A percentile compares a stretch with the other conserved stretches of the same genome.
Evolutionary conservation across 2,797 vertebrate species (phyloP).

Genomic region (Micrastur ruficollis): DNA sequence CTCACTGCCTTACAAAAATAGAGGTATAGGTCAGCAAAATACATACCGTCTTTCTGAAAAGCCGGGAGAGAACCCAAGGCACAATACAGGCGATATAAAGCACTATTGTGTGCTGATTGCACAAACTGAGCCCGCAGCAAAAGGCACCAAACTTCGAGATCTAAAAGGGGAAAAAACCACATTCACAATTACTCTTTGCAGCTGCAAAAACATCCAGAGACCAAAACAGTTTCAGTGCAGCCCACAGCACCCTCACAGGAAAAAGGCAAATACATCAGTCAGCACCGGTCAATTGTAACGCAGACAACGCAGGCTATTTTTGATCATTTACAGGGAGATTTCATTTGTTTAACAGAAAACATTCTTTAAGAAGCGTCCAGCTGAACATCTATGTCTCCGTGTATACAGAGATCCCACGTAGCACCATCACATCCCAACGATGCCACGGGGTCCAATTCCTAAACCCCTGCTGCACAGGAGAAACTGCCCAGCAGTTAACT

Average conservation of each 20-base stretch:
- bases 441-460: rapidly evolving
- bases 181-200: neutral
- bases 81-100: constrained; percentile 84
- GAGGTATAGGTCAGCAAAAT: neutral
- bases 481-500: neutral
- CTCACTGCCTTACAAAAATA: neutral
- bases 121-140: constrained; percentile 90
- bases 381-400: neutral
- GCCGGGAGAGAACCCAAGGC: constrained; percentile 86
- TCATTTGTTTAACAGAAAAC: neutral
- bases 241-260: neutral
- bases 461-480: neutral
- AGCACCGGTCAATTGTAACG: rapidly evolving
- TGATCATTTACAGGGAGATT: neutral
- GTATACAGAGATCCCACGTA: neutral
- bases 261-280: neutral
- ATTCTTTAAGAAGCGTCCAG: neutral
- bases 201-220: neutral
- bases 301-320: neutral
- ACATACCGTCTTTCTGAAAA: constrained; percentile 81
- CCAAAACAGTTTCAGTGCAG: neutral
- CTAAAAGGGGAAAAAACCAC: constrained; percentile 66
- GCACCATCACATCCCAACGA: neutral
- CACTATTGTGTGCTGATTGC: constrained; percentile 94
- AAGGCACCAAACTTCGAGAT: constrained; percentile 87